Conservation (phyloP, 1,140 invertebrate genomes). For the Cepaea nemoralis region DNA sequence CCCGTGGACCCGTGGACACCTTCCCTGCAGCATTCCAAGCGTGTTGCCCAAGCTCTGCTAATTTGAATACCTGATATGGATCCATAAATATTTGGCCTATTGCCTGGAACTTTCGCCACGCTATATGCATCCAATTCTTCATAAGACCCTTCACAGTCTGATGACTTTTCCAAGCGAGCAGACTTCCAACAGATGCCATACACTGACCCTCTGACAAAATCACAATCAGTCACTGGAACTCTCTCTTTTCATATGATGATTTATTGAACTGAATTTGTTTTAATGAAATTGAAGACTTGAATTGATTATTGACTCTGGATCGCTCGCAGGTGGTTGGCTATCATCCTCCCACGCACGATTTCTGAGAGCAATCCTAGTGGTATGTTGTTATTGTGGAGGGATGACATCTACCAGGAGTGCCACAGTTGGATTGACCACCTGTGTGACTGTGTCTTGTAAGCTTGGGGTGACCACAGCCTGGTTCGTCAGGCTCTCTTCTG, state of each 20-base stretch:
- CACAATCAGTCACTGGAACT: too few relatives aligned
- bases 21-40: conserved; percentile 69
- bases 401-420: conserved; percentile 44
- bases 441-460: conserved; percentile 39
- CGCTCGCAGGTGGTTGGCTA: too few relatives aligned
- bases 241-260: too few relatives aligned
- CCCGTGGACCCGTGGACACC: conserved; percentile 72
- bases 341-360: conserved; percentile 34
- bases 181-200: too few relatives aligned
- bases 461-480: conserved; percentile 45
- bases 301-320: too few relatives aligned
- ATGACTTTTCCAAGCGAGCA: too few relatives aligned
- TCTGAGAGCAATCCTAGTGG: conserved; percentile 41
- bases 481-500: conserved; percentile 32
- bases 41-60: conserved; percentile 67
- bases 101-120: conserved; percentile 37
- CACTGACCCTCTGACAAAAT: too few relatives aligned
- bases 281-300: too few relatives aligned
- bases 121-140: conserved; percentile 43
- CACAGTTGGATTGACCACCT: conserved; percentile 51
- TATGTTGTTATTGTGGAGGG: conserved; percentile 34
- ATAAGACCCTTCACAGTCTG: neutral
- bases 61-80: conserved; percentile 66
- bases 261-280: too few relatives aligned
- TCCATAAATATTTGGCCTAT: conserved; percentile 60